A percentile compares a stretch with the other conserved stretches of the same genome.
Evolutionary conservation across 2,797 vertebrate genomes (phyloP).

Genomic region (Strix occidentalis): DNA sequence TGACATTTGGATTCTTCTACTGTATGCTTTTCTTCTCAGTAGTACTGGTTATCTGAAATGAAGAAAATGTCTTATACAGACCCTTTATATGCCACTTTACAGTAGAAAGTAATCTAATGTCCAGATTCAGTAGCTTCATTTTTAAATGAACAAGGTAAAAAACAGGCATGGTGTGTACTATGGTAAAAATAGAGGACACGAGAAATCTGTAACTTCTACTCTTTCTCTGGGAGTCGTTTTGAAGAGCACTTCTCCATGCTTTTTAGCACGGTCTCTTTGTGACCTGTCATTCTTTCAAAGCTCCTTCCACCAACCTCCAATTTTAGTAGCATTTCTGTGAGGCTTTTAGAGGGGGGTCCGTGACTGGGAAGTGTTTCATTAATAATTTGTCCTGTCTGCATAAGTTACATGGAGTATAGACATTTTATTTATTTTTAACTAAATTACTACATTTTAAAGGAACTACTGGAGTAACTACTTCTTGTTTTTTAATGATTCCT

Average conservation of each 20-base stretch:
- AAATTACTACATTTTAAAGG: background rate
- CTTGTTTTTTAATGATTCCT: background rate
- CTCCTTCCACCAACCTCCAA: background rate
- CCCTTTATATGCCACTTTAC: background rate
- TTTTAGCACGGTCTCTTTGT: background rate
- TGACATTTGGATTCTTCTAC: background rate
- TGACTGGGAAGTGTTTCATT: background rate
- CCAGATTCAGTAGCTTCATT: background rate
- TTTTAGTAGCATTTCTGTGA: background rate
- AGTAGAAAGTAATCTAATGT: background rate
- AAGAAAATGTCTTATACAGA: background rate
- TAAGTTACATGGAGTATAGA: background rate
- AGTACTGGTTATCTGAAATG: background rate
- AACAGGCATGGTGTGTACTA: background rate
- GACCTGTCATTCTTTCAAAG: background rate
- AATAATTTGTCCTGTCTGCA: background rate
- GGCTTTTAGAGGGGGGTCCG: background rate
- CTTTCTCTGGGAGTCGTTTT: background rate
- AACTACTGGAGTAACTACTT: background rate
- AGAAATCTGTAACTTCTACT: background rate
- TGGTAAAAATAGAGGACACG: background rate
- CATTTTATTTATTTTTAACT: background rate
- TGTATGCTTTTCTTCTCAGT: background rate
- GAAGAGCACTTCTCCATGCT: background rate
- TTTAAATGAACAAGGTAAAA: background rate